These are phyloP conservation scores for Linepithema humile DNA, from an alignment of 1,140 invertebrate genomes.

Conservation along the genomic window DNA sequence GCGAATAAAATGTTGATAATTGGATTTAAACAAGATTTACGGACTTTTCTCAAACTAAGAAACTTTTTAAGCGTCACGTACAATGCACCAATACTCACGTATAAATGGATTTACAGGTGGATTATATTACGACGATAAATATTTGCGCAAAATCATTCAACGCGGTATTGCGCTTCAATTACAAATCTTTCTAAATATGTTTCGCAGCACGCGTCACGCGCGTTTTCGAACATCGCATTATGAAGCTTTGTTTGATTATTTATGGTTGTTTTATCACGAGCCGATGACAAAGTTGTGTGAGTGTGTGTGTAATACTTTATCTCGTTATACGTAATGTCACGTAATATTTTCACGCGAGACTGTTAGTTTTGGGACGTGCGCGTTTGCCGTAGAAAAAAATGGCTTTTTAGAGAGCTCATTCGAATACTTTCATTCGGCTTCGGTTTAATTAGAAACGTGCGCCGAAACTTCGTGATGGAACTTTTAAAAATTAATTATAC, in stretches of 20 bases:
- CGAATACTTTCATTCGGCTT: slow-evolving; percentile 42
- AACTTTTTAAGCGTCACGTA: neutral
- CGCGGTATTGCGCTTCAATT: neutral
- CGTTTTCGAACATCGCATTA: slow-evolving; percentile 8
- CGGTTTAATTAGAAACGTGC: slow-evolving; percentile 52
- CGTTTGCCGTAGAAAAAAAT: neutral
- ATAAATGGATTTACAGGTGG: neutral
- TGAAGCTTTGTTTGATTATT: neutral
- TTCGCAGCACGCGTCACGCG: neutral
- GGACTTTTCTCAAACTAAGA: neutral
- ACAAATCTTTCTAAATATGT: neutral
- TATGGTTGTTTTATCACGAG: slow-evolving; percentile 14
- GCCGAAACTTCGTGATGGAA: slow-evolving; percentile 49
- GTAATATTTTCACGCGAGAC: slow-evolving; percentile 5
- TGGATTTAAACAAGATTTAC: slow-evolving; percentile 27
- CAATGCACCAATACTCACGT: neutral
- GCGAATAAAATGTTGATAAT: slow-evolving; percentile 37
- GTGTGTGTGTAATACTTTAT: neutral
- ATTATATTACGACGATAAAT: neutral
- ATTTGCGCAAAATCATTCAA: slow-evolving; percentile 13
- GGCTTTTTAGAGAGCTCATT: slow-evolving; percentile 49
- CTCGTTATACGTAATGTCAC: slow-evolving; percentile 14
- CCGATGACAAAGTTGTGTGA: neutral
- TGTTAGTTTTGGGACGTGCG: neutral
- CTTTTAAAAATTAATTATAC: slow-evolving; percentile 57